Evolutionary conservation across 1,140 invertebrate species (phyloP).

Genomic region (Panulirus ornatus): DNA sequence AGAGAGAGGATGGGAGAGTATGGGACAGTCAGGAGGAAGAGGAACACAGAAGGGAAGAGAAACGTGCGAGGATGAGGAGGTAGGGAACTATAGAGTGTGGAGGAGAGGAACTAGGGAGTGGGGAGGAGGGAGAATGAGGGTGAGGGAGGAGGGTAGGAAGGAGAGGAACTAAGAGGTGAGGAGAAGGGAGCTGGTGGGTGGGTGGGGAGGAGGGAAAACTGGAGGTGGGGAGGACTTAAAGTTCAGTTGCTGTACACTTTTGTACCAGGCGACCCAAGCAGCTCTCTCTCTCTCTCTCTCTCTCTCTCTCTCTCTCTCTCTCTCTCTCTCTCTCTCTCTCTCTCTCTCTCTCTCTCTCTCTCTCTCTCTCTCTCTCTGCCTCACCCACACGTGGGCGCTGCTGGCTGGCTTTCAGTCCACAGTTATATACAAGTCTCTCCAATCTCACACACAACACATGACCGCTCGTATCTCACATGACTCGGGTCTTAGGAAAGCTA

Average conservation of each 20-base stretch:
- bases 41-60: too few relatives aligned
- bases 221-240: too few relatives aligned
- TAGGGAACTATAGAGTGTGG: background rate
- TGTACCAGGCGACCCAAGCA: background rate
- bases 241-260: too few relatives aligned
- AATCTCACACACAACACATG: too few relatives aligned
- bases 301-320: background rate
- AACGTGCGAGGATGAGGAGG: background rate
- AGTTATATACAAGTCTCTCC: too few relatives aligned
- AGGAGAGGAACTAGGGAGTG: background rate
- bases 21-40: too few relatives aligned
- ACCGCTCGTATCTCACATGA: too few relatives aligned
- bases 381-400: too few relatives aligned
- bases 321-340: background rate
- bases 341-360: background rate
- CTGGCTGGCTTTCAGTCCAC: too few relatives aligned
- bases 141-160: background rate
- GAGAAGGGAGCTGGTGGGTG: background rate
- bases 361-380: background rate
- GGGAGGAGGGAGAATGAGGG: background rate
- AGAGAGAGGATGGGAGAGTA: background rate
- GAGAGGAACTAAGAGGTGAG: background rate
- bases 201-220: background rate
- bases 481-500: too few relatives aligned
- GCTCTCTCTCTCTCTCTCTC: constrained; percentile 23